Conservation (phyloP, 1,140 invertebrate species). For the Drosophila navojoa region DNA sequence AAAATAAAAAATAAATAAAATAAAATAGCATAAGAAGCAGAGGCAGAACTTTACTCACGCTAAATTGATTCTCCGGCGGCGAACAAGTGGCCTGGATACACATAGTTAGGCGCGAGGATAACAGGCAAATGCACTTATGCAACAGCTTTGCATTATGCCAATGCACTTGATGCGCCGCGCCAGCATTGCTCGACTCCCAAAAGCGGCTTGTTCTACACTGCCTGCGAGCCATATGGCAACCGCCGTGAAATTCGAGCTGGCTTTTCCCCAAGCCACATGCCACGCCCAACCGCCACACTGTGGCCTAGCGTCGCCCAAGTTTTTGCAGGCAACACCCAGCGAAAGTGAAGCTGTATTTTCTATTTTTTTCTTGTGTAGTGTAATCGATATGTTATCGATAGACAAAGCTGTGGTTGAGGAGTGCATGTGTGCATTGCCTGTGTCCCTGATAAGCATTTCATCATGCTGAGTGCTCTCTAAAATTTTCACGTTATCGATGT, state of each 20-base stretch:
- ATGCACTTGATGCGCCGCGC: conserved; percentile 24
- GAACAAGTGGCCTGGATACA: conserved; percentile 2
- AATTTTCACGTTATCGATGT: too few species aligned
- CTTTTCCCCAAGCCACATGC: background rate
- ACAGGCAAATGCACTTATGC: conserved; percentile 80
- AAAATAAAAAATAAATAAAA: background rate
- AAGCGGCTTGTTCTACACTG: conserved; percentile 31
- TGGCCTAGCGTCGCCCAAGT: conserved; percentile 18
- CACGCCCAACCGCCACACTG: background rate
- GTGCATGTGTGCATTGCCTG: background rate
- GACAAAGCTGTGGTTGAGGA: background rate
- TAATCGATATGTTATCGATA: conserved; percentile 25
- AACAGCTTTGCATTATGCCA: conserved; percentile 55
- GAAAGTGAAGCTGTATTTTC: too few species aligned
- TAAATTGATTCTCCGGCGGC: conserved; percentile 72
- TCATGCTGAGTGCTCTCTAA: background rate
- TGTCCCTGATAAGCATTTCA: background rate
- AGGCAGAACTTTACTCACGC: conserved; percentile 66
- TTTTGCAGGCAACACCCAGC: too few species aligned
- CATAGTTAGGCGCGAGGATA: conserved; percentile 46
- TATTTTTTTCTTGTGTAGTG: too few species aligned
- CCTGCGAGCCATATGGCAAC: conserved; percentile 32
- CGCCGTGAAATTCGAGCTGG: conserved; percentile 28
- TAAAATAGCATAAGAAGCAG: background rate
- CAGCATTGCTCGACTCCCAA: conserved; percentile 7